phyloP scores from a whole-genome alignment of 2,888 invertebrate genomes.

The Morpho helenor region DNA sequence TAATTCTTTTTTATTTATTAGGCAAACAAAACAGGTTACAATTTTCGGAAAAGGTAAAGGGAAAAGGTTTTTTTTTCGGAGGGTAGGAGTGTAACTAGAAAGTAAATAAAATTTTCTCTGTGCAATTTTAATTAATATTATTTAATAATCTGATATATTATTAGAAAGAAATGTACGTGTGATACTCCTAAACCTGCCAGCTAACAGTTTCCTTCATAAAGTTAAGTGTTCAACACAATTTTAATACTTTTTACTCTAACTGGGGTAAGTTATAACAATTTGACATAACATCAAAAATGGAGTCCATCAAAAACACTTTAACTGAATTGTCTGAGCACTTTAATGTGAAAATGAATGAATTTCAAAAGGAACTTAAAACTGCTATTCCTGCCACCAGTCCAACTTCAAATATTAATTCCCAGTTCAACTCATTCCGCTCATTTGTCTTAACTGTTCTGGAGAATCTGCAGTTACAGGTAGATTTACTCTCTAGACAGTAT shows the following conservation, averaged over 20 bases:
- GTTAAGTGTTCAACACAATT: too few species aligned
- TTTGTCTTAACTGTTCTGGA: too few species aligned
- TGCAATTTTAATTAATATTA: too few species aligned
- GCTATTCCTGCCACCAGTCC: constrained; percentile 2
- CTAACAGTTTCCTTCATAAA: too few species aligned
- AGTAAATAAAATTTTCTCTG: not conserved
- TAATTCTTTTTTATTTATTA: too few species aligned
- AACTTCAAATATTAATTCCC: constrained; percentile 5
- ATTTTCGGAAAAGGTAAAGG: too few species aligned
- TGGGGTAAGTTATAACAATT: not conserved
- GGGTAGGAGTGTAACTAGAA: not conserved
- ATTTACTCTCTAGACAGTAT: not conserved
- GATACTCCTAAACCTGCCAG: not conserved
- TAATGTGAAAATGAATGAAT: constrained; percentile 11
- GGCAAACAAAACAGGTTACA: too few species aligned
- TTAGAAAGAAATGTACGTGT: not conserved
- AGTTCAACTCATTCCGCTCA: not conserved
- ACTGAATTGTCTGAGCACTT: not conserved
- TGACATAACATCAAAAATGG: not conserved
- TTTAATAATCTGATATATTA: too few species aligned
- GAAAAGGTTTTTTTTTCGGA: too few species aligned
- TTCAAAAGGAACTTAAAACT: constrained; percentile 5
- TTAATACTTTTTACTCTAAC: not conserved
- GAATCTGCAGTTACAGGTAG: too few species aligned
- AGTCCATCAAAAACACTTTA: too few species aligned